Evolutionary conservation across 2,113 vertebrate species (phyloP).

Genomic region (Glaucidium brasilianum): DNA sequence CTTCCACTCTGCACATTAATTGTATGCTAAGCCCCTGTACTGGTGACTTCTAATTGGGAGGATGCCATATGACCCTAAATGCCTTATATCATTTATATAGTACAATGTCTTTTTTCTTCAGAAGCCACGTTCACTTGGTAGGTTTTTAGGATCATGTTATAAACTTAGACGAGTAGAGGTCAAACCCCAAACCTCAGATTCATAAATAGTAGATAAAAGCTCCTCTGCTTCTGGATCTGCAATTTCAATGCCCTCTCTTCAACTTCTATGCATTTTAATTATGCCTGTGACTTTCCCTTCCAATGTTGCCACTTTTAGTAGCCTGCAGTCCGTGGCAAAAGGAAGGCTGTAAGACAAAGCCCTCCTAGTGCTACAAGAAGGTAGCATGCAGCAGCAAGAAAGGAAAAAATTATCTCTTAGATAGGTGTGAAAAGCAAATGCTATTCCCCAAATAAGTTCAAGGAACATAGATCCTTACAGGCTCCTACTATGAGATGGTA

Average conservation of each 20-base stretch:
- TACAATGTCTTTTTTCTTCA: neutral
- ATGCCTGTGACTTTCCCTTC: neutral
- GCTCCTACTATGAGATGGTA: neutral
- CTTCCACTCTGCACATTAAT: neutral
- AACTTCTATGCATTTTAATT: slow-evolving; percentile 15
- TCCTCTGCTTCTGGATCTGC: neutral
- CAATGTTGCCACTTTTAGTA: neutral
- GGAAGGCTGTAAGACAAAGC: neutral
- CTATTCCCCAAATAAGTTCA: neutral
- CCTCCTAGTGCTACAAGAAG: neutral
- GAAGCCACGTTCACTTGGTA: neutral
- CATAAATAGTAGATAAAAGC: slow-evolving; percentile 39
- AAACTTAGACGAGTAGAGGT: neutral
- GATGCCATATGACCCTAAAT: neutral
- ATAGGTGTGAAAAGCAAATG: neutral
- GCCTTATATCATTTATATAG: neutral
- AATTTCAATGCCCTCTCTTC: neutral
- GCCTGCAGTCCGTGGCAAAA: neutral
- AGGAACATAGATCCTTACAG: neutral
- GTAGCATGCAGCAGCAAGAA: neutral
- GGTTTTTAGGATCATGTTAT: neutral
- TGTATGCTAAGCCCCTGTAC: neutral
- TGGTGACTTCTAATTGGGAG: neutral
- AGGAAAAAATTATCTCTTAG: neutral
- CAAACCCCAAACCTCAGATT: neutral